Evolutionary conservation across 2,888 invertebrate species (phyloP).

Genomic region (Nineta flava): DNA sequence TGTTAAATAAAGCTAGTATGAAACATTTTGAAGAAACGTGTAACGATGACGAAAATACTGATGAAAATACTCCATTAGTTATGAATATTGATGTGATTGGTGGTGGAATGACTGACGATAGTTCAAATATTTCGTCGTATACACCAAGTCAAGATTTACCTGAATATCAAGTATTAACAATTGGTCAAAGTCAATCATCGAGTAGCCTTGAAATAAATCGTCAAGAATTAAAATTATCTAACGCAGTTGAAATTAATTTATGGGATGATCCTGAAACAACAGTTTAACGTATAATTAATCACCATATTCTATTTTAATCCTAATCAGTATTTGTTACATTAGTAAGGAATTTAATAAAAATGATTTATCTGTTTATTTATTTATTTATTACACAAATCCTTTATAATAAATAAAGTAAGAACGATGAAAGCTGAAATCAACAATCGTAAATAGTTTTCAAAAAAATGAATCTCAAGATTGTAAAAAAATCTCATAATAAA

Average conservation of each 20-base stretch:
- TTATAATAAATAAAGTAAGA: no score
- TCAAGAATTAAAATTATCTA: no score
- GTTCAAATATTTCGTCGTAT: background rate
- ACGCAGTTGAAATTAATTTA: background rate
- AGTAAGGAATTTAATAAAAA: no score
- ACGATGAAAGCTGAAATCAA: no score
- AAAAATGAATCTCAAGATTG: no score
- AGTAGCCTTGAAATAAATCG: background rate
- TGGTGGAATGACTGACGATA: background rate
- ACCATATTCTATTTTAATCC: no score
- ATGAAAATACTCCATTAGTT: constrained; percentile 53
- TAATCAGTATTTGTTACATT: no score
- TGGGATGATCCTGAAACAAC: constrained; percentile 3
- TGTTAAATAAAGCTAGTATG: constrained; percentile 19
- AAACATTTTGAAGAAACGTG: constrained; percentile 14
- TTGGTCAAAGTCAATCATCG: background rate
- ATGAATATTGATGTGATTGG: constrained; percentile 19
- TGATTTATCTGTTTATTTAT: no score
- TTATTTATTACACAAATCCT: no score
- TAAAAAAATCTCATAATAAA: no score
- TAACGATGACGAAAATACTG: constrained; percentile 32
- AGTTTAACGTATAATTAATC: background rate
- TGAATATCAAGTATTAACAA: no score
- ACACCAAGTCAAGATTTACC: background rate
- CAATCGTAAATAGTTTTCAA: no score